phyloP scores from a whole-genome alignment of 2,888 invertebrate genomes.

The Lydus trimaculatus region DNA sequence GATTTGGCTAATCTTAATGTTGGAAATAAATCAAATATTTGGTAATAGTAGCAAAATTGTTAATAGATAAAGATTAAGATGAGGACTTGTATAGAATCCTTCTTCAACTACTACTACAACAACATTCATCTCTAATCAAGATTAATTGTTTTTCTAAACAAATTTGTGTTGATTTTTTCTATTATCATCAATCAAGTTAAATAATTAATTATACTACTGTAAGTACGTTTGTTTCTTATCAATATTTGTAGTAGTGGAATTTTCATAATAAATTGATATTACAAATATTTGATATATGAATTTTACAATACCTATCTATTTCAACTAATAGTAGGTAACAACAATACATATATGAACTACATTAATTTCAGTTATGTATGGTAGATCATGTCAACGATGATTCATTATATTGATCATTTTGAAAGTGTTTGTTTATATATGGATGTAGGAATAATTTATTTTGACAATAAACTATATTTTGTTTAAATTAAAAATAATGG shows the following conservation, averaged over 20 bases:
- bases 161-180: neutral
- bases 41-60: too few relatives aligned
- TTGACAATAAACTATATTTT: neutral
- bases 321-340: neutral
- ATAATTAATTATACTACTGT: neutral
- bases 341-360: neutral
- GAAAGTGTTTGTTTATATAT: neutral
- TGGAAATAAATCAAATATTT: too few relatives aligned
- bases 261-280: neutral
- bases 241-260: neutral
- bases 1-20: too few relatives aligned
- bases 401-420: constrained; percentile 2
- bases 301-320: neutral
- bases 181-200: neutral
- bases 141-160: neutral
- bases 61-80: neutral
- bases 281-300: neutral
- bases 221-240: too few relatives aligned
- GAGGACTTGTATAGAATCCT: neutral
- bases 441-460: constrained; percentile 7
- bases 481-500: constrained; percentile 2
- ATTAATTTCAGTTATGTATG: constrained; percentile 4
- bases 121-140: neutral
- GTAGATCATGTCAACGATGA: constrained; percentile 8
- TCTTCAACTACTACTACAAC: neutral